A percentile compares a stretch with the other conserved stretches of the same genome.
Evolutionary conservation across 1,140 invertebrate species (phyloP).

Genomic region (Drosophila hydei): DNA sequence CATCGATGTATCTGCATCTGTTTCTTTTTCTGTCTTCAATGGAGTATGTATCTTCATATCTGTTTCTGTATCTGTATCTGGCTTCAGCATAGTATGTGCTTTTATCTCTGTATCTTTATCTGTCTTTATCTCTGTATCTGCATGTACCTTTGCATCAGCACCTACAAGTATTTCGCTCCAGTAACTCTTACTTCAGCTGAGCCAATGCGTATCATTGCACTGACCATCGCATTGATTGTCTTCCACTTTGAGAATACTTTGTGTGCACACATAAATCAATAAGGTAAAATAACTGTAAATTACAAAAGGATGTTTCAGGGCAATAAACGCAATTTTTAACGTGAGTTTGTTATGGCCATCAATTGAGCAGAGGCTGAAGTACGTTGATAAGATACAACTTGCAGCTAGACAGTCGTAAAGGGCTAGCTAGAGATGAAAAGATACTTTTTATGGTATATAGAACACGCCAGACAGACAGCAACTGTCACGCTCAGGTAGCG

Average conservation of each 20-base stretch:
- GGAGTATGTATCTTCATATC: too few species aligned
- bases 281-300: slow-evolving; percentile 32
- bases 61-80: too few species aligned
- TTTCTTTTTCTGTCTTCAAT: too few species aligned
- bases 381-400: slow-evolving; percentile 32
- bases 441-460: slow-evolving; percentile 21
- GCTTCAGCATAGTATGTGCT: too few species aligned
- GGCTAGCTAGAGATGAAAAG: slow-evolving; percentile 26
- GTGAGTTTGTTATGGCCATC: slow-evolving; percentile 16
- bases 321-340: slow-evolving; percentile 31
- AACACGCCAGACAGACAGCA: background rate
- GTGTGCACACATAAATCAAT: slow-evolving; percentile 38
- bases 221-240: background rate
- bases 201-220: slow-evolving; percentile 1
- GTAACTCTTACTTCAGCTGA: background rate
- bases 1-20: too few species aligned
- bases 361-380: slow-evolving; percentile 7
- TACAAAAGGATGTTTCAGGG: slow-evolving; percentile 27
- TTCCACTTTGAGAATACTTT: slow-evolving; percentile 10
- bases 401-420: slow-evolving; percentile 13
- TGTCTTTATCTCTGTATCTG: background rate
- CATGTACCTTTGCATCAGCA: too few species aligned
- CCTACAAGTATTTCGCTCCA: too few species aligned
- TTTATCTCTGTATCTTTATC: too few species aligned
- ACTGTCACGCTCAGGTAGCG: slow-evolving; percentile 28